A percentile compares a stretch with the other conserved stretches of the same genome.
Conservation (phyloP, 2,797 vertebrate genomes). For the Melanotaenia parkinsoni region DNA sequence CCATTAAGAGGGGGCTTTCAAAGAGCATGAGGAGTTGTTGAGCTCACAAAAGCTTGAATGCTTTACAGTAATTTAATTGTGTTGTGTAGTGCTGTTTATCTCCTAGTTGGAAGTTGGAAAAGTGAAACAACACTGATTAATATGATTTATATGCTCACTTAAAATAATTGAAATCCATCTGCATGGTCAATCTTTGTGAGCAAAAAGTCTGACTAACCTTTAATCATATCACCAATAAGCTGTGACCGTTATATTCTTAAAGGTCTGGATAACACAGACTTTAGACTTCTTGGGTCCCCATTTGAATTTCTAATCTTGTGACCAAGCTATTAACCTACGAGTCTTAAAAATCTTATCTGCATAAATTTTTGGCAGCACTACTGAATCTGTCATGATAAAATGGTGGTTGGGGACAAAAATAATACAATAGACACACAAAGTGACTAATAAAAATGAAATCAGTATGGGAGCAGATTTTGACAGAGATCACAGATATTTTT, state of each 20-base stretch:
- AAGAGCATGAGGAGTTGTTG: neutral
- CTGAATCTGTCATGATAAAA: slow-evolving; percentile 4
- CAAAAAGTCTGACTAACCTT: neutral
- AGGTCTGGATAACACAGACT: slow-evolving; percentile 20
- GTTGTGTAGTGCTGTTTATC: neutral
- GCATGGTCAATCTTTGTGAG: neutral
- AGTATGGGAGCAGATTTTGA: neutral
- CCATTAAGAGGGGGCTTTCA: neutral
- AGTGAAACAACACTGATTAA: neutral
- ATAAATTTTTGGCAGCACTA: slow-evolving; percentile 12
- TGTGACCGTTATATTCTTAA: slow-evolving; percentile 6
- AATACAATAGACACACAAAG: neutral
- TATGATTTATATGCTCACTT: neutral
- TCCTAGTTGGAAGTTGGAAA: neutral
- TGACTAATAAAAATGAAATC: neutral
- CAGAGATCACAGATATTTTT: neutral
- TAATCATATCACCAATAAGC: slow-evolving; percentile 14
- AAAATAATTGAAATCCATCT: neutral
- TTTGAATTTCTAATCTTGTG: slow-evolving; percentile 41
- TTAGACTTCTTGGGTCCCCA: slow-evolving; percentile 18
- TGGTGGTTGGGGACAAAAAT: slow-evolving; percentile 5
- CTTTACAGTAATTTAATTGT: no score
- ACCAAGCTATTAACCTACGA: slow-evolving; percentile 41
- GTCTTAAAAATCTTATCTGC: slow-evolving; percentile 36
- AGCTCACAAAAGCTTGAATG: neutral